phyloP scores from a whole-genome alignment of 2,888 invertebrate genomes.

The Panorpa germanica region DNA sequence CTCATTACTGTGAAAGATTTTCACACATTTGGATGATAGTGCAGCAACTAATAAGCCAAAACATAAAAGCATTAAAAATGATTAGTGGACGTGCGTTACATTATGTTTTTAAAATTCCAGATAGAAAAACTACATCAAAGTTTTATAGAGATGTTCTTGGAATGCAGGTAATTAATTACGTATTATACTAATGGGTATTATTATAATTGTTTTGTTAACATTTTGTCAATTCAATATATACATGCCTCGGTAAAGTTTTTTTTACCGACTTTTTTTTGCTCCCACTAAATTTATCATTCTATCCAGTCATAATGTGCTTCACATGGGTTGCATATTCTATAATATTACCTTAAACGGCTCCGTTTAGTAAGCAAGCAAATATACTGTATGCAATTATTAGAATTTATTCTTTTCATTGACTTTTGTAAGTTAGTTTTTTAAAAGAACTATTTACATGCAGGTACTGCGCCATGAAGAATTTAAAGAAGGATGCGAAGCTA shows the following conservation, averaged over 20 bases:
- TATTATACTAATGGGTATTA: background rate
- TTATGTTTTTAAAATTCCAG: constrained; percentile 91
- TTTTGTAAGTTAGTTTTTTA: constrained; percentile 8
- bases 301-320: background rate
- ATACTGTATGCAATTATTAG: no score
- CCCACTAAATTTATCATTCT: background rate
- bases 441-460: constrained; percentile 24
- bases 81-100: constrained; percentile 69
- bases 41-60: no score
- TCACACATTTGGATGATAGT: no score
- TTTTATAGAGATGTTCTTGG: constrained; percentile 84
- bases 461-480: constrained; percentile 95
- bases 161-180: constrained; percentile 65
- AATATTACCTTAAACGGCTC: no score
- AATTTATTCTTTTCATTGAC: no score
- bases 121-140: constrained; percentile 64
- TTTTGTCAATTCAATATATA: background rate
- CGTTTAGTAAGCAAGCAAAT: no score
- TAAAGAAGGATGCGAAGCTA: constrained; percentile 87
- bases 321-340: no score
- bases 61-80: no score
- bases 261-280: no score
- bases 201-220: background rate
- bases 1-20: no score
- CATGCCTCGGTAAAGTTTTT: no score